A percentile compares a stretch with the other conserved stretches of the same genome.
phyloP scores from a whole-genome alignment of 2,888 invertebrate species.

The Pammene fasciana region DNA sequence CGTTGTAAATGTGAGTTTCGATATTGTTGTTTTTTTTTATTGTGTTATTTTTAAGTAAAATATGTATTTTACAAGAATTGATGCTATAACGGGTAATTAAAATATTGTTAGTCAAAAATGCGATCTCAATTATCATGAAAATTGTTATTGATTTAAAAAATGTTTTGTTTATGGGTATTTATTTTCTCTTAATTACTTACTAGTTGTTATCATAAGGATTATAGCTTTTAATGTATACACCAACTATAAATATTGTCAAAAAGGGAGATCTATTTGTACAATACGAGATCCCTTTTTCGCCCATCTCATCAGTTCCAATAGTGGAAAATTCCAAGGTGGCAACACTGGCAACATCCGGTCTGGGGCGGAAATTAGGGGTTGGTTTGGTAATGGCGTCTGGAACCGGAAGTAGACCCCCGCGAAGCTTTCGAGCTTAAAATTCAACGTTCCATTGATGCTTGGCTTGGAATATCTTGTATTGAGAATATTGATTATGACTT shows the following conservation, averaged over 20 bases:
- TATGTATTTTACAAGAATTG: no score
- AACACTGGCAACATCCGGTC: slow-evolving; percentile 43
- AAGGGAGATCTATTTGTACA: background rate
- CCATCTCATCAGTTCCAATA: slow-evolving; percentile 29
- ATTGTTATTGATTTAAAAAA: no score
- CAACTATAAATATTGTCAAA: slow-evolving; percentile 4
- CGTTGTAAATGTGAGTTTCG: slow-evolving; percentile 41
- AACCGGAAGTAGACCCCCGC: slow-evolving; percentile 62
- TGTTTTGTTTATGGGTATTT: no score
- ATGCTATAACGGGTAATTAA: no score
- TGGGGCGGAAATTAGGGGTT: slow-evolving; percentile 64
- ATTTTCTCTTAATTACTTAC: no score
- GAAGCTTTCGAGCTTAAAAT: slow-evolving; percentile 57
- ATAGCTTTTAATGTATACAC: no score
- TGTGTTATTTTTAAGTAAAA: background rate
- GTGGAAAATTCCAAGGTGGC: slow-evolving; percentile 41
- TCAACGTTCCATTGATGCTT: slow-evolving; percentile 46
- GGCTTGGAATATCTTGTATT: slow-evolving; percentile 2
- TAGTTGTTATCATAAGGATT: no score
- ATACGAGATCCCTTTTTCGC: slow-evolving; percentile 1
- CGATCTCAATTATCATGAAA: no score
- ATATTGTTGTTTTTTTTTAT: background rate
- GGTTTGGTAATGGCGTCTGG: slow-evolving; percentile 63
- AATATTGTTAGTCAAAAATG: no score
- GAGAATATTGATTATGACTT: slow-evolving; percentile 10